Evolutionary conservation across 2,888 invertebrate species (phyloP).

Genomic region (Drosophila fulvimacula): DNA sequence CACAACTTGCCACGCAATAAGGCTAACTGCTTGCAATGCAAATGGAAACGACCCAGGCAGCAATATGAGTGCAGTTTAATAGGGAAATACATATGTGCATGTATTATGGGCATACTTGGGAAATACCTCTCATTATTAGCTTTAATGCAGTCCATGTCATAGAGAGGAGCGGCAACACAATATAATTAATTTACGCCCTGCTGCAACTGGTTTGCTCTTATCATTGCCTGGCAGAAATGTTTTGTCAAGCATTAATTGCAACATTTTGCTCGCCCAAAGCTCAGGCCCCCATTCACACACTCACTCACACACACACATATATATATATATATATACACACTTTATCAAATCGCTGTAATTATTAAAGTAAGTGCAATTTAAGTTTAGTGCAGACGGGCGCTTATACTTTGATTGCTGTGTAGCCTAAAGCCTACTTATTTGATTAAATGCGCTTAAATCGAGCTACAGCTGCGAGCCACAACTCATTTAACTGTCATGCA

Average conservation of each 20-base stretch:
- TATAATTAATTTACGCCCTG: slow-evolving; percentile 10
- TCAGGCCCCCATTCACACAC: no score
- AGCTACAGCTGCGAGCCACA: slow-evolving; percentile 66
- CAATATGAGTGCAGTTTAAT: slow-evolving; percentile 10
- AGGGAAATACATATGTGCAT: slow-evolving; percentile 5
- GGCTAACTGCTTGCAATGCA: slow-evolving; percentile 46
- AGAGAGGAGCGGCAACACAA: background rate
- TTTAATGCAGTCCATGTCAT: background rate
- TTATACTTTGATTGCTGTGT: slow-evolving; percentile 41
- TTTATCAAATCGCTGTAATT: slow-evolving; percentile 22
- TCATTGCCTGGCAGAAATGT: slow-evolving; percentile 10
- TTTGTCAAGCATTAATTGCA: slow-evolving; percentile 24
- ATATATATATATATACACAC: no score
- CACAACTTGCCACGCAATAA: slow-evolving; percentile 48
- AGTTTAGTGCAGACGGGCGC: slow-evolving; percentile 20
- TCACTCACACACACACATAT: background rate
- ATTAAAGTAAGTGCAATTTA: slow-evolving; percentile 33
- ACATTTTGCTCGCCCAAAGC: slow-evolving; percentile 24
- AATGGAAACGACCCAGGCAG: slow-evolving; percentile 13
- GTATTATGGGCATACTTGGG: slow-evolving; percentile 5
- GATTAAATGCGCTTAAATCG: slow-evolving; percentile 61
- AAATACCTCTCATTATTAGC: slow-evolving; percentile 29
- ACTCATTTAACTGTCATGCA: slow-evolving; percentile 80
- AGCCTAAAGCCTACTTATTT: slow-evolving; percentile 50
- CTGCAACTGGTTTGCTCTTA: slow-evolving; percentile 6